Conservation (phyloP, 1,140 invertebrate genomes). For the Euschistus heros region DNA sequence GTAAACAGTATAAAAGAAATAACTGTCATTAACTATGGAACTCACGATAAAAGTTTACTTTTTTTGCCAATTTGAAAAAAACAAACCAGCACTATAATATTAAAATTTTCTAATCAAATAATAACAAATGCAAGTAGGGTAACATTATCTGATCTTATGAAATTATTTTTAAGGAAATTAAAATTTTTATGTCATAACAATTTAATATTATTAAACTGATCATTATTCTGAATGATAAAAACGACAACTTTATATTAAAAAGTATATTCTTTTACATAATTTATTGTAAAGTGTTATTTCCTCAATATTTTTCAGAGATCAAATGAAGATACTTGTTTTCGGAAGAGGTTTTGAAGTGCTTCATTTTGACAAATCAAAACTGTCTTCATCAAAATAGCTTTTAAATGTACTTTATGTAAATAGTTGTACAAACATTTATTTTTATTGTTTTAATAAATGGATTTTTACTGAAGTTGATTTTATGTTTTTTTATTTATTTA, state of each 20-base stretch:
- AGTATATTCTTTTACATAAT: neutral
- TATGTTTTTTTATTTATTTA: no score
- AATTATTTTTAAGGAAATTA: neutral
- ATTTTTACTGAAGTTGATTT: no score
- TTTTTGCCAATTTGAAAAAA: no score
- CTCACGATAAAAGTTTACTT: no score
- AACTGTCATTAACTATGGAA: no score
- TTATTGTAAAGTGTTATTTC: neutral
- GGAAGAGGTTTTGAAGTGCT: slow-evolving; percentile 4
- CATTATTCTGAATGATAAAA: neutral
- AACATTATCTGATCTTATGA: neutral
- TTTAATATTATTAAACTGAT: neutral
- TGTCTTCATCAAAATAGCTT: neutral
- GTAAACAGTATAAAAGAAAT: no score
- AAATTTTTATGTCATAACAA: neutral
- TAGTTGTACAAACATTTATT: no score
- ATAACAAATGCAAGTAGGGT: no score
- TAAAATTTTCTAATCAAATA: no score
- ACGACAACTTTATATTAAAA: neutral
- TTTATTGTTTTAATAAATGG: no score
- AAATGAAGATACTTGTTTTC: neutral
- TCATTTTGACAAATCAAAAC: neutral
- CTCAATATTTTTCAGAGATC: neutral
- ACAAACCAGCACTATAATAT: no score
- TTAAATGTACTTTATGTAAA: no score